Evolutionary conservation across 2,797 vertebrate species (phyloP).

Genomic region (Danionella dracula): DNA sequence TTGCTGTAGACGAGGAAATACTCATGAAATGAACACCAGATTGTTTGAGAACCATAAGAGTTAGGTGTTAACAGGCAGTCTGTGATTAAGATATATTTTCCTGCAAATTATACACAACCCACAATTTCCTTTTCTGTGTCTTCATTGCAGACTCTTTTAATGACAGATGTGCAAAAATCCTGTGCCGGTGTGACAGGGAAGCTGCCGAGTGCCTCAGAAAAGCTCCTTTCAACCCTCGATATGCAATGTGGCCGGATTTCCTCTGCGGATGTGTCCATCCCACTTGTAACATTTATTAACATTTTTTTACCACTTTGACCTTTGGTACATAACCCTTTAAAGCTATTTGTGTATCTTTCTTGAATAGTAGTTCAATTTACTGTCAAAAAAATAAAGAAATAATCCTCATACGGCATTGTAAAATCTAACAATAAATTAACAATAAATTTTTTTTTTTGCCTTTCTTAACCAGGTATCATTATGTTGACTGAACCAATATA

Average conservation of each 20-base stretch:
- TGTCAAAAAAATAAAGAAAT: no score
- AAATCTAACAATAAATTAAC: no score
- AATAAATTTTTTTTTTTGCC: no score
- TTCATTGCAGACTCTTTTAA: constrained; percentile 72
- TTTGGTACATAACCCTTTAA: constrained; percentile 15
- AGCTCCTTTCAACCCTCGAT: constrained; percentile 70
- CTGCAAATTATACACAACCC: not conserved
- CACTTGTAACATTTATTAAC: constrained; percentile 70
- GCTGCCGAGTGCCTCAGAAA: constrained; percentile 77
- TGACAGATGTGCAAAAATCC: constrained; percentile 77
- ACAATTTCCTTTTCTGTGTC: constrained; percentile 18
- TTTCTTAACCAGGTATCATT: no score
- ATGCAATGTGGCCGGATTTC: constrained; percentile 75
- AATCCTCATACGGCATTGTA: no score
- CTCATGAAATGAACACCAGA: not conserved
- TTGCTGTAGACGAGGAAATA: constrained; percentile 24
- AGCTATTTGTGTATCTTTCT: not conserved
- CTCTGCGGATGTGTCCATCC: constrained; percentile 72
- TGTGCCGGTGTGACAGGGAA: constrained; percentile 84
- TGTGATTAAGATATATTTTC: not conserved
- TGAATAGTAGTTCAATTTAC: not conserved
- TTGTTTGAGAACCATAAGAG: not conserved
- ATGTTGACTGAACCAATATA: no score
- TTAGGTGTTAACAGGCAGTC: not conserved
- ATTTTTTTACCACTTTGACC: not conserved